These are phyloP conservation scores for Cottoperca gobio DNA, from an alignment of 2,797 vertebrate genomes.

Conservation along the genomic window DNA sequence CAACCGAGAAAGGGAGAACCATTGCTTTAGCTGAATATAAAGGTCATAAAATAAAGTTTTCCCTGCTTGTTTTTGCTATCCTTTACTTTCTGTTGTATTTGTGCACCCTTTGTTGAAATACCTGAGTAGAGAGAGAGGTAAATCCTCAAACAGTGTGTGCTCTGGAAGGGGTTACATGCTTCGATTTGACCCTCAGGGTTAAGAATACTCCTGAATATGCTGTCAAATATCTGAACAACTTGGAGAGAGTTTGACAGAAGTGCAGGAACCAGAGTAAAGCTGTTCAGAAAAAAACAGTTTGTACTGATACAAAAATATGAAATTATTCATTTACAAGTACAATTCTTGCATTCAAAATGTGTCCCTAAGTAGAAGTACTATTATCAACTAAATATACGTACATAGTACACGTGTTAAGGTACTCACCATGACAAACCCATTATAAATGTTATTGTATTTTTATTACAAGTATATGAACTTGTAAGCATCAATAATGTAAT, in stretches of 20 bases:
- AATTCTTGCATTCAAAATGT: not conserved
- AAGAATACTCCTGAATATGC: not conserved
- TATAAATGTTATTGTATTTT: not conserved
- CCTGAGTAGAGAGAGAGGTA: not conserved
- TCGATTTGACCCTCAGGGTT: not conserved
- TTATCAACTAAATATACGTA: not conserved
- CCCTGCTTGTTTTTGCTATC: not conserved
- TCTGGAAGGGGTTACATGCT: not conserved
- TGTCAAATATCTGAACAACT: constrained; percentile 25
- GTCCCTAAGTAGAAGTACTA: not conserved
- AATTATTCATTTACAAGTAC: not conserved
- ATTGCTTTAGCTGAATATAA: not conserved
- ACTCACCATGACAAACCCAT: not conserved
- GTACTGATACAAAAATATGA: not conserved
- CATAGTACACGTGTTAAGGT: not conserved
- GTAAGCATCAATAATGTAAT: not conserved
- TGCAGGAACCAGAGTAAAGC: not conserved
- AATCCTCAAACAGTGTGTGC: not conserved
- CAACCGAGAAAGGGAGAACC: not conserved
- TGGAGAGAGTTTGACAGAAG: not conserved
- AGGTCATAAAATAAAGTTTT: not conserved
- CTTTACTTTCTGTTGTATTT: not conserved
- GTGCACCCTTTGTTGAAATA: constrained; percentile 1
- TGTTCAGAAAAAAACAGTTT: not conserved
- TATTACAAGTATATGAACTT: not conserved